Evolutionary conservation across 2,888 invertebrate species (phyloP).

Genomic region (Tetrapedia diversipes): DNA sequence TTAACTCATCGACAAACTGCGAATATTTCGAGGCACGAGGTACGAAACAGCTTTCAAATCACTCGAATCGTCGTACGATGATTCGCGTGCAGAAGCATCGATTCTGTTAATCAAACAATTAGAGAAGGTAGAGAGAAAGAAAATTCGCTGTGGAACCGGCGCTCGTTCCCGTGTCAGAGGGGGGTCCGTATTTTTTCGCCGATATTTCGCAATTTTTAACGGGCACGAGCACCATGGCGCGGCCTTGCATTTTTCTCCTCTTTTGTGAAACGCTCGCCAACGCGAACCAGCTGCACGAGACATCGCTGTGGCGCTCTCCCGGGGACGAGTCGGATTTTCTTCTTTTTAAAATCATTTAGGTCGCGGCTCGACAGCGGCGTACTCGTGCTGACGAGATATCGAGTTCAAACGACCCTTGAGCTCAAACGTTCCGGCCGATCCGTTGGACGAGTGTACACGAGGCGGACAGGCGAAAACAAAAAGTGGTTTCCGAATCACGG

Average conservation of each 20-base stretch:
- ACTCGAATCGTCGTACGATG: too few relatives aligned
- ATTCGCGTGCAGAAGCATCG: neutral
- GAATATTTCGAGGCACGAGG: too few relatives aligned
- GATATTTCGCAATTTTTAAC: slow-evolving; percentile 34
- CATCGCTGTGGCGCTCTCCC: slow-evolving; percentile 27
- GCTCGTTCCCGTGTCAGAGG: neutral
- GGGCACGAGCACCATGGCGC: slow-evolving; percentile 27
- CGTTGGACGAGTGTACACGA: slow-evolving; percentile 53
- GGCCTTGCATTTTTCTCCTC: slow-evolving; percentile 24
- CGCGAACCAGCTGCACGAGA: slow-evolving; percentile 43
- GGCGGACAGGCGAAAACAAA: slow-evolving; percentile 52
- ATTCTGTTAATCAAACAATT: slow-evolving; percentile 1
- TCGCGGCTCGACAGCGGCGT: slow-evolving; percentile 59
- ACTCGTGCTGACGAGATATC: slow-evolving; percentile 66
- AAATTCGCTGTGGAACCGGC: neutral
- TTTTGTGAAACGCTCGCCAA: slow-evolving; percentile 31
- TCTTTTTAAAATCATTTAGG: slow-evolving; percentile 67
- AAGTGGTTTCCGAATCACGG: slow-evolving; percentile 52
- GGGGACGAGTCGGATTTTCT: slow-evolving; percentile 46
- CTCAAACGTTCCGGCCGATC: slow-evolving; percentile 54
- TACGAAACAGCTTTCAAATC: too few relatives aligned
- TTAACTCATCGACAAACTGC: too few relatives aligned
- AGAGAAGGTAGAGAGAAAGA: neutral
- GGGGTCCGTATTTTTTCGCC: slow-evolving; percentile 26
- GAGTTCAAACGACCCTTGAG: slow-evolving; percentile 62